Conservation (phyloP, 2,797 vertebrate species). For the Malacoraja senta region DNA sequence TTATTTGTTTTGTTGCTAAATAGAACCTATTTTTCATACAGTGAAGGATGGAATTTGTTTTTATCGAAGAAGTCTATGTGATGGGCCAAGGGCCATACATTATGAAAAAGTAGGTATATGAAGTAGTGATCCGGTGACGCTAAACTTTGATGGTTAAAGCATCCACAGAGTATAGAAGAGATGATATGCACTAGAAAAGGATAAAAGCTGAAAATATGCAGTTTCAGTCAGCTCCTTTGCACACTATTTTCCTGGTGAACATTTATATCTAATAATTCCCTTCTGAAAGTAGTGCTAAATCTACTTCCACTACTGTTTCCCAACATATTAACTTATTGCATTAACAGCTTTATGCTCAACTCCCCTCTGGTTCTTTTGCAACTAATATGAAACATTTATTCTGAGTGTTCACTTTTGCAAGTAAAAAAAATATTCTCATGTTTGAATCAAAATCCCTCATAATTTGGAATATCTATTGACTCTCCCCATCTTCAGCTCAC, state of each 20-base stretch:
- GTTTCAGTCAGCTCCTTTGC: neutral
- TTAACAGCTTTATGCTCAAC: neutral
- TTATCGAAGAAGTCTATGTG: neutral
- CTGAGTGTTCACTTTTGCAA: too few relatives aligned
- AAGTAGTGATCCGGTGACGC: neutral
- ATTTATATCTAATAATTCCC: neutral
- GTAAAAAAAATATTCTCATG: neutral
- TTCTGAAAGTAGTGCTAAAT: neutral
- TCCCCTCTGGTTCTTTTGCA: neutral
- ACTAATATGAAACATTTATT: neutral
- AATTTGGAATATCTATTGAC: neutral
- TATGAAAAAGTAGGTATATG: neutral
- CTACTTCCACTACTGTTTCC: neutral
- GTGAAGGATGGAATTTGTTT: neutral
- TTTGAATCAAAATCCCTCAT: neutral
- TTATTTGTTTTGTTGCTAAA: neutral
- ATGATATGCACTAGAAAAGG: neutral
- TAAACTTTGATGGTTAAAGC: neutral
- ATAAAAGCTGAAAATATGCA: neutral
- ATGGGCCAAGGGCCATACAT: neutral
- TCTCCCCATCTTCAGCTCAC: neutral
- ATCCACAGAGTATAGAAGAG: neutral
- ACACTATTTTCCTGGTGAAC: neutral
- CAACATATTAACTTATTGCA: neutral
- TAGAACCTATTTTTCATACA: neutral